phyloP scores from a whole-genome alignment of 2,797 vertebrate species.

The Gobionotothen gibberifrons region DNA sequence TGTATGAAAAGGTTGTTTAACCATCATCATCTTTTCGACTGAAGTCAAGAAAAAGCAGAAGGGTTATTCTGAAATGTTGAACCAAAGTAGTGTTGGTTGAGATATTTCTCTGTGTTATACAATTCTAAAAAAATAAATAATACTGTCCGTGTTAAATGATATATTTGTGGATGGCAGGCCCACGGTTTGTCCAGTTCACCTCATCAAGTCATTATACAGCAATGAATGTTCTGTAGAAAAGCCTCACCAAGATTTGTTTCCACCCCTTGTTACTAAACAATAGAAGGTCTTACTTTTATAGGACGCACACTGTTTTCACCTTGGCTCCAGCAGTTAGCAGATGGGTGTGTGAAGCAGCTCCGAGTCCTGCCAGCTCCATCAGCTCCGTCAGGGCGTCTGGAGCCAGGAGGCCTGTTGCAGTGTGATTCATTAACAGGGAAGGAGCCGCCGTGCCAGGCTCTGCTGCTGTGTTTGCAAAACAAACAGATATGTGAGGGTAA shows the following conservation, averaged over 20 bases:
- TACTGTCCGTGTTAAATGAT: background rate
- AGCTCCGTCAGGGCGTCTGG: conserved; percentile 1
- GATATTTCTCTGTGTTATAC: no score
- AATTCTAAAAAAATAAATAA: background rate
- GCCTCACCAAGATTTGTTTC: conserved; percentile 4
- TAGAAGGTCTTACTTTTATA: conserved; percentile 19
- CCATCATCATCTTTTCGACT: conserved; percentile 2
- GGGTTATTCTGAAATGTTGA: background rate
- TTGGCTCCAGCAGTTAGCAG: conserved; percentile 27
- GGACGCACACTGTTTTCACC: conserved; percentile 11
- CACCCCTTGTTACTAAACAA: conserved; percentile 21
- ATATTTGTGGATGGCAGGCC: background rate
- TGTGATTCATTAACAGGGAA: conserved; percentile 54
- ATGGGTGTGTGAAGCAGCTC: conserved; percentile 21
- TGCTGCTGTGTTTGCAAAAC: conserved; percentile 58
- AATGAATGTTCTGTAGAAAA: background rate
- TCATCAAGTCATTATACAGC: background rate
- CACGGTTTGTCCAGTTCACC: background rate
- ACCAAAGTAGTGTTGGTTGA: background rate
- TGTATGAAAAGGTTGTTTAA: conserved; percentile 32
- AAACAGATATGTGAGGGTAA: conserved; percentile 22
- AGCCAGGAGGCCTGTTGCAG: no score
- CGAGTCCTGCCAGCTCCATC: conserved; percentile 48
- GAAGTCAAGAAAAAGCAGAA: background rate
- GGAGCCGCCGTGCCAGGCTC: conserved; percentile 55